Base-by-base conservation (phyloP, 2,888 invertebrate species). In the Eucera pruinosa region DNA sequence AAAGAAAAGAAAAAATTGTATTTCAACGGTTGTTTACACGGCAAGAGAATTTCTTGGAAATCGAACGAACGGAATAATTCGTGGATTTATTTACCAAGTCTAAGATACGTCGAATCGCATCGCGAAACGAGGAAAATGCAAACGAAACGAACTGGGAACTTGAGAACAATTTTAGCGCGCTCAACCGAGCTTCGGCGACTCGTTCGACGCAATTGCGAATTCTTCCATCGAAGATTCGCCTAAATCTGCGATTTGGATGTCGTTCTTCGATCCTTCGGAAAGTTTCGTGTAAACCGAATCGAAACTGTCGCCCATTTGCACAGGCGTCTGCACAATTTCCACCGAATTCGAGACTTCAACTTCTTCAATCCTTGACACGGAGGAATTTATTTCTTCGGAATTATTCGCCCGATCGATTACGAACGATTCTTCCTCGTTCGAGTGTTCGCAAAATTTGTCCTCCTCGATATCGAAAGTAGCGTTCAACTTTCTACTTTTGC, bases 141-240 rank as follows among this genome's bases (percentile, higher is more conserved):
- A 15, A 13, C 11, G 33, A 58, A 60, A 11, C 9, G 13, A 25
- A 13, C 33, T 15, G 0, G 3, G 11, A n/a, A 9, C 11, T 36
- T 33, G n/a, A 30, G 43, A 13, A 9, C 1, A 7, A 11, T 11
- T 20, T 25, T 58, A n/a, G n/a, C n/a, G n/a, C 9, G 11, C 11
- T 58, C 25, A 36, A 45, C 23, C n/a, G 13, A 20, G 9, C 15
- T 9, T 39, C 25, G 20, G 20, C 15, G 39, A 23, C 11, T 11
- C 20, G 15, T 25, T 60, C 27, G 69, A 69, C 0, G 7, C 27
- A 13, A 39, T 20, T 13, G 47, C 13, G 6, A 74, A 74, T 11
- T 74, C 73, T 15, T 74, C 73, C 72, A 74, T 71, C 6, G 57
- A 43, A 1, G 47, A 55, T 4, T 13, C 54, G 39, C 9, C 33